Evolutionary conservation across 2,797 vertebrate species (phyloP).

Genomic region (Rhincodon typus): DNA sequence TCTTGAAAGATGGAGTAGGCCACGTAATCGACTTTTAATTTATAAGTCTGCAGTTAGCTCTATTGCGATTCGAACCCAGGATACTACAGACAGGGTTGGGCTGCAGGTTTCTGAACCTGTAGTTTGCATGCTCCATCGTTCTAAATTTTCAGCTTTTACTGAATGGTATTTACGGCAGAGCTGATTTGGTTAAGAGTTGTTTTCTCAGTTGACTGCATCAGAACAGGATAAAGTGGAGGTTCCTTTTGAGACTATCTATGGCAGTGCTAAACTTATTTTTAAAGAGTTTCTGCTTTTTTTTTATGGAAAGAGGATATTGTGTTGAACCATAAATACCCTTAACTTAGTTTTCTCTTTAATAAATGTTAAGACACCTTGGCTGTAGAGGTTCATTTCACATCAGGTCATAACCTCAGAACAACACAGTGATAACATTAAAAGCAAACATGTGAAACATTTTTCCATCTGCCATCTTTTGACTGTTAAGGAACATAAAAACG

Average conservation of each 20-base stretch:
- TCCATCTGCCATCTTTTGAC: too few species aligned
- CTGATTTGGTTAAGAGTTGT: neutral
- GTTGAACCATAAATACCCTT: neutral
- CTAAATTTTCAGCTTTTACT: neutral
- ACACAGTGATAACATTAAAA: too few species aligned
- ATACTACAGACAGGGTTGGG: neutral
- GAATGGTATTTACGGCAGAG: neutral
- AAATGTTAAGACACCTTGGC: neutral
- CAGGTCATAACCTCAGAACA: too few species aligned
- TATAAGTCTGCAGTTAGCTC: neutral
- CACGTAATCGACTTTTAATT: too few species aligned
- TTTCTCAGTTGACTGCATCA: neutral
- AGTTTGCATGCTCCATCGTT: too few species aligned
- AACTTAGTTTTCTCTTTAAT: neutral
- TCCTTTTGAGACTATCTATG: neutral
- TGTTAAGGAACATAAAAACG: too few species aligned
- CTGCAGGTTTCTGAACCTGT: neutral
- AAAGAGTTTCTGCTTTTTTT: neutral
- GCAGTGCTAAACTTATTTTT: neutral
- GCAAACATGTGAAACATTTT: too few species aligned
- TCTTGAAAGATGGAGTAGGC: too few species aligned
- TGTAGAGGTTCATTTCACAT: too few species aligned
- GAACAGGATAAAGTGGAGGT: neutral
- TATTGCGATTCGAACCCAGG: neutral
- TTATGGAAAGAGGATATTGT: neutral